Base-by-base conservation (phyloP, 2,888 invertebrate genomes). In the Abrostola tripartita region DNA sequence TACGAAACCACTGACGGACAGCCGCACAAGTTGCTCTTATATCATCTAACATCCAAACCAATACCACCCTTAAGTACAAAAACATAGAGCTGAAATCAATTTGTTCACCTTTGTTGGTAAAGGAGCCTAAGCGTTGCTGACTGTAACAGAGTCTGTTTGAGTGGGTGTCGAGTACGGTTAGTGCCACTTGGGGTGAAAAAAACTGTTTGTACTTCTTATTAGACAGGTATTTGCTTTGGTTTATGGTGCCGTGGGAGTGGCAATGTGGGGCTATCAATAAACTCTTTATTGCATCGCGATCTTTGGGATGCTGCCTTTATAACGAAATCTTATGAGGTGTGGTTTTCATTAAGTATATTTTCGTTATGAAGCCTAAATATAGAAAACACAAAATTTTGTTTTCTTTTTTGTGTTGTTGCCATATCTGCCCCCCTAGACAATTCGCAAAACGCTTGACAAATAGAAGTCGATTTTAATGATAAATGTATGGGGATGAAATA, bases 101-200 rank as follows among this genome's bases (percentile, higher is more conserved):
- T n/a, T 55, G 41, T 1, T 37, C n/a, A 10, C 44, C 37, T 52
- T 40, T 2, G 12, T 10, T 37, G 37, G n/a, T 37, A 49, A 60
- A 52, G 63, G 41, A 49, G 40, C 50, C 52, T 53, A 63, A 74
- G 62, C 75, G 57, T 57, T 75, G 71, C 70, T 70, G 71, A 65
- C 74, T 73, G 69, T 68, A 64, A 70, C 69, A 73, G 76, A 79
- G 79, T 76, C 81, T 78, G 83, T 79, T 75, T 54, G 47, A 69
- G 90, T 90, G 81, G 90, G 91, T 81, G 91, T 87, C 61, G 75
- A 86, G 83, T 86, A 89, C 90, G 84, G 90, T 90, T 90, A 89
- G 80, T 75, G 80, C 74, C 82, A 79, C 84, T 81, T 73, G 72
- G 82, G 80, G 83, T 80, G 75, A 79, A 79, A 80, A 83, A 82